Conservation (phyloP, 2,797 vertebrate species). For the Falco concolor region DNA sequence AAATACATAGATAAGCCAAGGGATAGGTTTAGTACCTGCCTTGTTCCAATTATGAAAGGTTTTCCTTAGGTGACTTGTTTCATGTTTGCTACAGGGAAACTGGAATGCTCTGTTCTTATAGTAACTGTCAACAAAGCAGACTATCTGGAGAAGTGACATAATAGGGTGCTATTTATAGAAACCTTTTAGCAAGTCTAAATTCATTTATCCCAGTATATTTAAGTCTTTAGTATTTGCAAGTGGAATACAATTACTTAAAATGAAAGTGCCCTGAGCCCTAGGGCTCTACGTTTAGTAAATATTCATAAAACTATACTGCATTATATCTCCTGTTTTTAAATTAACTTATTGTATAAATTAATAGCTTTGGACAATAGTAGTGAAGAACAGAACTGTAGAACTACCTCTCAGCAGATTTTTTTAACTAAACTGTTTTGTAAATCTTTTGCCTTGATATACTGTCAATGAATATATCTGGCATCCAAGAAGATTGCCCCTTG, state of each 20-base stretch:
- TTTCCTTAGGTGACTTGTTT: constrained; percentile 23
- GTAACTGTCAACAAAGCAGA: constrained; percentile 10
- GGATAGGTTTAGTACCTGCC: constrained; percentile 46
- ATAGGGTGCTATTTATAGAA: not conserved
- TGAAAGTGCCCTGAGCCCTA: not conserved
- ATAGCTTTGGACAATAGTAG: not conserved
- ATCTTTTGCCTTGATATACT: not conserved
- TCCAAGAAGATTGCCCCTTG: not conserved
- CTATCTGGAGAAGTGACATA: not conserved
- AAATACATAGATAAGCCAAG: constrained; percentile 53
- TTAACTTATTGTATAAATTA: not conserved
- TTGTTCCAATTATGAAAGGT: constrained; percentile 57
- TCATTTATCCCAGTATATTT: not conserved
- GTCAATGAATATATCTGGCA: not conserved
- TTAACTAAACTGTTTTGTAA: not conserved
- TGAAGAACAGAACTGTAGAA: not conserved
- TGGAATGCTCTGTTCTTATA: not conserved
- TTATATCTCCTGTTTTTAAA: not conserved
- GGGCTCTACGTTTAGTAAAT: not conserved
- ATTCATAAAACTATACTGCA: not conserved
- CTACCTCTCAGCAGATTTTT: not conserved
- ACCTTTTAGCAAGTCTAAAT: not conserved
- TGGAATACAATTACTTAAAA: not conserved
- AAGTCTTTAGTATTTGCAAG: not conserved
- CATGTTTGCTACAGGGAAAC: constrained; percentile 8